phyloP scores from a whole-genome alignment of 2,113 vertebrate genomes.

The Desmodus rotundus region DNA sequence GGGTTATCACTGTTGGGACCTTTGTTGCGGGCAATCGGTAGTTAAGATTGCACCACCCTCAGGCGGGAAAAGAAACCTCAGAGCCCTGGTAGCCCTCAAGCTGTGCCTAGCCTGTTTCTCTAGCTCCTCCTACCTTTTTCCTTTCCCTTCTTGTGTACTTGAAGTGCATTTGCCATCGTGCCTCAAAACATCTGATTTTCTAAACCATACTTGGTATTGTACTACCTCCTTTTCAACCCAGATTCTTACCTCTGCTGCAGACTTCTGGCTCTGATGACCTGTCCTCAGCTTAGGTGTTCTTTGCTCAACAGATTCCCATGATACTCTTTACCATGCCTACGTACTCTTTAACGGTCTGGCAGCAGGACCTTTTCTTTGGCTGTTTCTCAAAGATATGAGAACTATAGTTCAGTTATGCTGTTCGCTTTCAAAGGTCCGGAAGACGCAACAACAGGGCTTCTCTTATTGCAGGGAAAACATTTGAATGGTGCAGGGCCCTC shows the following conservation, averaged over 20 bases:
- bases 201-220: not conserved
- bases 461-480: not conserved
- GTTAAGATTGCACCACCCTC: not conserved
- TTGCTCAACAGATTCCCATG: not conserved
- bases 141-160: not conserved
- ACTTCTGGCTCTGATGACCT: not conserved
- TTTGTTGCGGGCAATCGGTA: not conserved
- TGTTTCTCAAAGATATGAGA: not conserved
- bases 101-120: not conserved
- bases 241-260: not conserved
- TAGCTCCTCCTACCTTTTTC: not conserved
- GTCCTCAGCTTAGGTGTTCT: not conserved
- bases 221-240: not conserved
- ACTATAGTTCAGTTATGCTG: not conserved
- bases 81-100: not conserved
- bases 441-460: not conserved
- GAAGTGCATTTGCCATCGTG: not conserved
- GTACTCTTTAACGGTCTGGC: not conserved
- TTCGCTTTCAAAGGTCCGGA: not conserved
- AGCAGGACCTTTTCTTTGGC: not conserved
- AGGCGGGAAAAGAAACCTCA: not conserved
- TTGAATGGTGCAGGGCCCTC: not conserved
- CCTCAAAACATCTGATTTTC: not conserved
- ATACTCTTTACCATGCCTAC: not conserved
- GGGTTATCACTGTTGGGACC: not conserved